phyloP scores from a whole-genome alignment of 2,113 vertebrate species.

The Scopus umbretta region DNA sequence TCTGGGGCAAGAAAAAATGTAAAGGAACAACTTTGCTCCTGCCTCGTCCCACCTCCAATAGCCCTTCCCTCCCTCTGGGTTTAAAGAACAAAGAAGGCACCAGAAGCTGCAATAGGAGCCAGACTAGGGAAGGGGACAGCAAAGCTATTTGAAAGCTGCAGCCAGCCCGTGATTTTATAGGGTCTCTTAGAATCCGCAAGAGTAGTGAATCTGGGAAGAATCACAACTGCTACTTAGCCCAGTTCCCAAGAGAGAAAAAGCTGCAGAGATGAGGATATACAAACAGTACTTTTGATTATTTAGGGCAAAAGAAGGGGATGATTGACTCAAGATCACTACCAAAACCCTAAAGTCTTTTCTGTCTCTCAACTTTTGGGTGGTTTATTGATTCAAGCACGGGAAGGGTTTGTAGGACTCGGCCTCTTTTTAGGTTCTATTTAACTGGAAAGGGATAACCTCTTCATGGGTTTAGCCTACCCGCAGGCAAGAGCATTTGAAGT shows the following conservation, averaged over 20 bases:
- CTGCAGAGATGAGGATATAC: background rate
- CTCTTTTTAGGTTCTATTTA: background rate
- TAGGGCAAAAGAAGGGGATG: background rate
- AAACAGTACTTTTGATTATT: background rate
- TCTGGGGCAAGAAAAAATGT: conserved; percentile 16
- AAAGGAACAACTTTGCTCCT: conserved; percentile 9
- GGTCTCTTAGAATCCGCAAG: background rate
- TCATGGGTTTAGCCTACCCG: background rate
- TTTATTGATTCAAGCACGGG: background rate
- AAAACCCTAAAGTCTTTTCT: background rate
- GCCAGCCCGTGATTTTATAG: background rate
- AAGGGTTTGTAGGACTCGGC: background rate
- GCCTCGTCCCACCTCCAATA: conserved; percentile 14
- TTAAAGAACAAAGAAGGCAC: background rate
- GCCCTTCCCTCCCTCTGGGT: background rate
- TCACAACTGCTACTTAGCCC: background rate
- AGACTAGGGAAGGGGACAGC: background rate
- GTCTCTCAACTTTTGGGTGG: background rate
- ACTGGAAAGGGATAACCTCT: background rate
- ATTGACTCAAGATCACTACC: background rate
- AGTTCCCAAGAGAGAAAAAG: background rate
- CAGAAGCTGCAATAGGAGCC: background rate
- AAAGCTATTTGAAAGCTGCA: background rate
- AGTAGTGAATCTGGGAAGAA: background rate
- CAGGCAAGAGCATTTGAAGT: background rate